Conservation (phyloP, 2,888 invertebrate genomes). For the Orchestes rusci region DNA sequence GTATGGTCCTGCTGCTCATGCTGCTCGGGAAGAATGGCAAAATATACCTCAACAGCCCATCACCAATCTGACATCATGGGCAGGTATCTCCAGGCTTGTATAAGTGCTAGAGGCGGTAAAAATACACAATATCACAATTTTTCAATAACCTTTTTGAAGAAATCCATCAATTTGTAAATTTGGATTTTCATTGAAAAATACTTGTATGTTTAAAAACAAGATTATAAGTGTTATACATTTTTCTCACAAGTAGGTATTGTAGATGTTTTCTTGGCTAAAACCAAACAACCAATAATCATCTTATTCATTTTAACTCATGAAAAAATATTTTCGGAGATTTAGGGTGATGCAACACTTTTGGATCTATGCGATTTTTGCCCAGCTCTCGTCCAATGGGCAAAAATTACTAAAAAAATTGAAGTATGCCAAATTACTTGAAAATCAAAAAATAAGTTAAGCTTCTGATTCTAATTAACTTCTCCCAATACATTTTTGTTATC, state of each 20-base stretch:
- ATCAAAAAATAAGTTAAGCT: no score
- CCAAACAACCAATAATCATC: background rate
- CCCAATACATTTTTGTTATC: no score
- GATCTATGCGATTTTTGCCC: no score
- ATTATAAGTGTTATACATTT: background rate
- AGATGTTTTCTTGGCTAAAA: background rate
- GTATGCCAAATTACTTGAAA: no score
- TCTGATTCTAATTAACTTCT: no score
- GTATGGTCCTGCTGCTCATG: background rate
- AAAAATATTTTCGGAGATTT: background rate
- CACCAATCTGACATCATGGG: background rate
- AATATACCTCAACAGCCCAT: background rate
- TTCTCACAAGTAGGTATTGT: background rate
- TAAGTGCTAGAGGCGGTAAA: background rate
- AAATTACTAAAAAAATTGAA: no score
- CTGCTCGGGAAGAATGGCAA: conserved; percentile 2
- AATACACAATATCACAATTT: background rate
- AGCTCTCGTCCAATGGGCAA: no score
- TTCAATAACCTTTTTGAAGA: background rate
- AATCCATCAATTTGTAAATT: background rate
- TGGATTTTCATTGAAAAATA: background rate
- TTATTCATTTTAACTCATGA: background rate
- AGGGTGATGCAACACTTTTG: background rate
- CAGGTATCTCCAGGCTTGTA: background rate
- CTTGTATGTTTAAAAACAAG: background rate